These are phyloP conservation scores for Gopherus evgoodei DNA, from an alignment of 2,113 vertebrate genomes.

Conservation along the genomic window DNA sequence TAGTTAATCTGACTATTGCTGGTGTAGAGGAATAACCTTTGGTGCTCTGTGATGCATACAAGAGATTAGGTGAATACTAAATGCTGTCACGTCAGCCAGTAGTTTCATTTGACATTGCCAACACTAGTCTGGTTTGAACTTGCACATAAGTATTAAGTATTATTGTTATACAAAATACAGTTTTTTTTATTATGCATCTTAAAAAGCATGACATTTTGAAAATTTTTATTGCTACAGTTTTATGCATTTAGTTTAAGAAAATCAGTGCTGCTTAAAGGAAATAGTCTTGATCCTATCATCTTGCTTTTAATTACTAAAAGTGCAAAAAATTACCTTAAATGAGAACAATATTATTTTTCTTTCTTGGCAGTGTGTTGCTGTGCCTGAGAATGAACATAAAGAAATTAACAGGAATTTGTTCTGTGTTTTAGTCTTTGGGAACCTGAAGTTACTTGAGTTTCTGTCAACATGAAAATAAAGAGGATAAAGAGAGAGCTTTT, in stretches of 20 bases:
- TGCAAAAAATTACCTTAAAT: neutral
- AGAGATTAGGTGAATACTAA: neutral
- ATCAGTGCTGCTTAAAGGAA: neutral
- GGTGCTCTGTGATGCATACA: neutral
- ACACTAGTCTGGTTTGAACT: neutral
- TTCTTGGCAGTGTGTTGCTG: neutral
- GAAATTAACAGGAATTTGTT: neutral
- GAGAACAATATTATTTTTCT: neutral
- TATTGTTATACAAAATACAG: neutral
- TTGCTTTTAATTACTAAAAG: neutral
- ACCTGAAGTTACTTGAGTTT: neutral
- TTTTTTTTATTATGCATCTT: neutral
- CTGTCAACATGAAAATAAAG: neutral
- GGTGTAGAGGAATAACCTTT: neutral
- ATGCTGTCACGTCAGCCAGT: accelerated
- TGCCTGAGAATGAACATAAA: neutral
- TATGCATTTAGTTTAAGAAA: neutral
- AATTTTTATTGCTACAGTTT: neutral
- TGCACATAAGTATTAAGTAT: neutral
- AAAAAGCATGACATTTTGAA: neutral
- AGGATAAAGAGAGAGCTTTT: neutral
- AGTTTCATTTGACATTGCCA: neutral
- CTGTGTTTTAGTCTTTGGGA: neutral
- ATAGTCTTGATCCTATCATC: neutral
- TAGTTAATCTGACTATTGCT: neutral